Percentiles rank a stretch among this genome's conserved stretches.
Evolutionary conservation across 2,888 invertebrate species (phyloP).

Genomic region (Emesis furor): DNA sequence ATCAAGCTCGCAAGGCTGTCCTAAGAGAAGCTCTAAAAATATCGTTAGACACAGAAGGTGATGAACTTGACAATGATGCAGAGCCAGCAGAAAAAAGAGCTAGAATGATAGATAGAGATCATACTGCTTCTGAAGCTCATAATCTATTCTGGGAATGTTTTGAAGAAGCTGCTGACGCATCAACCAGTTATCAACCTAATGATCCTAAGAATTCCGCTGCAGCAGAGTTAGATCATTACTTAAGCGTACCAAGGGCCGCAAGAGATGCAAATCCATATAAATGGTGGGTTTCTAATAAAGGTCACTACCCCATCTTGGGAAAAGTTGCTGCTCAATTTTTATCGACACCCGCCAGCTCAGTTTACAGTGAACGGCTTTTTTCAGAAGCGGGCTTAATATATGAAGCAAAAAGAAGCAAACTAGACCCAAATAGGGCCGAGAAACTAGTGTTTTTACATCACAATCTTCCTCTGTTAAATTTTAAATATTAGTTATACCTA

Average conservation of each 20-base stretch:
- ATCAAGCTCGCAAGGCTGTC: neutral
- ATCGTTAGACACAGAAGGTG: neutral
- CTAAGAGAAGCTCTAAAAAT: neutral
- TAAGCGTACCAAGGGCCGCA: neutral
- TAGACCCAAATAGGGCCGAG: constrained; percentile 15
- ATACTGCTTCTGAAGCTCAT: neutral
- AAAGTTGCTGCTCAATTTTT: neutral
- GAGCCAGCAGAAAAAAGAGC: neutral
- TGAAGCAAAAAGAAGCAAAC: neutral
- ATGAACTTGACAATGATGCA: neutral
- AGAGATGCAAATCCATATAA: neutral
- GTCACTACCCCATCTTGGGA: neutral
- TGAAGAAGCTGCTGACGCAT: neutral
- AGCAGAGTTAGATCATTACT: neutral
- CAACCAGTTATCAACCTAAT: neutral
- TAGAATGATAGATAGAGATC: neutral
- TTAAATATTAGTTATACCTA: neutral
- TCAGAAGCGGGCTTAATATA: constrained; percentile 15
- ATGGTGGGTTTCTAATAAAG: neutral
- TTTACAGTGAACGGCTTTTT: constrained; percentile 34
- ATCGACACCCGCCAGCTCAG: constrained; percentile 18
- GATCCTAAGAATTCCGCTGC: neutral
- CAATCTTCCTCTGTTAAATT: neutral
- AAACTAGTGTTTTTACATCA: constrained; percentile 26
- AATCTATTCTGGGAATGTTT: neutral